Base-by-base conservation (phyloP, 2,797 vertebrate species). In the Sebastes hopkinsi region DNA sequence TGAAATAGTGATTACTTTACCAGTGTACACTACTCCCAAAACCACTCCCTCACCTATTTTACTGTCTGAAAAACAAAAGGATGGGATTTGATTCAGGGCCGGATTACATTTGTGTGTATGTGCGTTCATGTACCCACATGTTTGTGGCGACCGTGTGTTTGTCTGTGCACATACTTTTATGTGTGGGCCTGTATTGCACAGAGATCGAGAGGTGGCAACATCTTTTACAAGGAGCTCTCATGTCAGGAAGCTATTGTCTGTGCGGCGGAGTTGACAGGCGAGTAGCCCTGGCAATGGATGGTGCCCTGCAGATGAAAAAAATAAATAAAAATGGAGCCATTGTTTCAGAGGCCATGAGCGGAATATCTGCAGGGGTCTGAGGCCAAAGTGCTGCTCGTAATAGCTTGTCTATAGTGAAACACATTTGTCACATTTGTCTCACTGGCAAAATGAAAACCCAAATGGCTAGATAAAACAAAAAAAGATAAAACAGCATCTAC, bases 141-240 rank as follows among this genome's bases (percentile, higher is more conserved):
- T 84, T 72, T 83, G 79, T 46, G 50, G 42, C 1, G 22, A 36
- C 46, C 20, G 29, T 67, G 52, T 67, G 27, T 73, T 67, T 56
- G 29, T 32, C 58, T 2, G 10, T 58, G 59, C 66, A 16, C 72
- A 58, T 32, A 56, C 25, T 55, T 77, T 50, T 59, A 34, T 75
- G 23, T 59, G 80, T 46, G 50, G 54, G 60, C 42, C 13, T 55
- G 80, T 59, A 59, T 34, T 72, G 76, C 71, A 65, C 64, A 68
- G 82, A 88, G 82, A 85, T 89, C 22, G 74, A 87, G 89, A 70
- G 80, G 61, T 75, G 72, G 92, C 70, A 88, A 90, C 93, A 94
- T 94, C 86, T 92, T 96, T 95, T 94, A 93, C 92, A 92, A 89
- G 86, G 81, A 87, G 88, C 87, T 78, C 86, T 88, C 8, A 34